Conservation (phyloP, 2,797 vertebrate genomes). For the Rachycentron canadum region DNA sequence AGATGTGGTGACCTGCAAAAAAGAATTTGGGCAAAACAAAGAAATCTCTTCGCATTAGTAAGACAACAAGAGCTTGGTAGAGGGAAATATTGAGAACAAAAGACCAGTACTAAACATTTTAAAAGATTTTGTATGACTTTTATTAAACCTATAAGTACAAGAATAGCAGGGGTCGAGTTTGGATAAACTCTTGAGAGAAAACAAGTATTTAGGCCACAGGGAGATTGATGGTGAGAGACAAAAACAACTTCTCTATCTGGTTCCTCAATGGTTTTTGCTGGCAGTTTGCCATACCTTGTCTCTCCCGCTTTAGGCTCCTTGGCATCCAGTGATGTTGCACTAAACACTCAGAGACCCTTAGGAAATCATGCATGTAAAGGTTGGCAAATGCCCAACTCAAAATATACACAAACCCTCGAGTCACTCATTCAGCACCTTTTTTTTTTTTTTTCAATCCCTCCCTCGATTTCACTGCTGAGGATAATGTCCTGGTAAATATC, state of each 20-base stretch:
- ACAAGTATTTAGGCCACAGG: constrained; percentile 59
- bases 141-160: constrained; percentile 32
- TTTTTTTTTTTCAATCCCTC: constrained; percentile 12
- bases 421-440: constrained; percentile 29
- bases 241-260: constrained; percentile 72
- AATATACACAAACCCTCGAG: constrained; percentile 67
- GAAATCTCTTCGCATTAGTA: neutral
- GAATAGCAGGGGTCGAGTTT: constrained; percentile 48
- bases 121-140: constrained; percentile 32
- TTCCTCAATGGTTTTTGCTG: constrained; percentile 66
- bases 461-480: constrained; percentile 19
- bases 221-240: constrained; percentile 60
- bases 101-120: neutral
- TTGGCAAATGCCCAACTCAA: constrained; percentile 61
- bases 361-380: constrained; percentile 69
- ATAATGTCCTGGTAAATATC: constrained; percentile 52
- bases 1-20: neutral
- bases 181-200: constrained; percentile 48
- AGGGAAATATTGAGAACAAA: constrained; percentile 19
- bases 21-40: neutral
- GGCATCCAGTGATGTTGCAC: constrained; percentile 56
- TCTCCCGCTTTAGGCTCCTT: constrained; percentile 65
- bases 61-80: neutral
- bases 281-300: constrained; percentile 67
- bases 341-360: constrained; percentile 64